Base-by-base conservation (phyloP, 2,113 vertebrate genomes). In the Phoenicopterus ruber region DNA sequence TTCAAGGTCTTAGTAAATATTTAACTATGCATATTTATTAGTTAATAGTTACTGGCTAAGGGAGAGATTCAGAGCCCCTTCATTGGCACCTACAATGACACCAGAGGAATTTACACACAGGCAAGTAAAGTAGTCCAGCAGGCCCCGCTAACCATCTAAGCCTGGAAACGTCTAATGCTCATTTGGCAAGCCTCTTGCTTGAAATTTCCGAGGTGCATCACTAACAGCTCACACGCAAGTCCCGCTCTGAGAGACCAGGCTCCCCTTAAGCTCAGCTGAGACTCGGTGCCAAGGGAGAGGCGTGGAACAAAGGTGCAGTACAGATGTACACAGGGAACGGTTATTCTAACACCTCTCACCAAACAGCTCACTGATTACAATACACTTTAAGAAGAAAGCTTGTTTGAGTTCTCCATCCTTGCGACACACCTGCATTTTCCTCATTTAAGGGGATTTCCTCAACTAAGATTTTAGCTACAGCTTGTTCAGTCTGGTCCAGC, bases 1-100 rank as follows among this genome's bases (percentile, higher is more conserved):
- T 71, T 91, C 83, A 91, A 90, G 88, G 44, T n/a, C 80, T 65
- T 18, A 38, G 52, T 69, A 92, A 94, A 82, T 85, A 88, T 92
- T 94, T 88, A 88, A 78, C 61, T 67, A 46, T 2, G 8, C 3
- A 6, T 25, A 42, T 57, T 71, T 73, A 84, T 34, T 90, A 69
- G 90, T 80, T 86, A 74, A 57, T 69, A 89, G 76, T 82, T 73
- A 32, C 70, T 70, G 42, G 31, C 38, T 72, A 62, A 88, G 7
- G 44, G 79, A 83, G 15, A 69, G 36, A 65, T 73, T 40, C 40
- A 63, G 74, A 94, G 44, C 8, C 50, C 36, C 17, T 82, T 18
- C 42, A 24, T 1, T 3, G 0, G 54, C 72, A 70, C 62, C 40
- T 80, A 24, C 12, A 10, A 29, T 2, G 19, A 38, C 20, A 76